Conservation (phyloP, 1,140 invertebrate genomes). For the Akabosia matsudoensis region DNA sequence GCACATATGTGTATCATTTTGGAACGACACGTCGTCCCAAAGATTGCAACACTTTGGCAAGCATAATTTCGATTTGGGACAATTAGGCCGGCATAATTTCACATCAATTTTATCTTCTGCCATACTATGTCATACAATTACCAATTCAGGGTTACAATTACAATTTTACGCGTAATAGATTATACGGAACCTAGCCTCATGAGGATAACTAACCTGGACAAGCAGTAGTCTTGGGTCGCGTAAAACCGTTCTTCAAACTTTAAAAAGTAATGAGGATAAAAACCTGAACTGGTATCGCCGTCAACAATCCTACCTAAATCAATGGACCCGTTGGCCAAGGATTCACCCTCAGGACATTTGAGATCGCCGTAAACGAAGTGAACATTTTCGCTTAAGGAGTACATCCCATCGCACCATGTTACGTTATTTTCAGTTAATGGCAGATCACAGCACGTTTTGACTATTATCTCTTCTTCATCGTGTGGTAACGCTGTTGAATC, state of each 20-base stretch:
- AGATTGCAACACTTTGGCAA: slow-evolving; percentile 22
- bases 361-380: slow-evolving; percentile 11
- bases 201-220: too few species aligned
- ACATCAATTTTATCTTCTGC: slow-evolving; percentile 16
- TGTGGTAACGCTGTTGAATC: neutral
- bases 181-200: too few species aligned
- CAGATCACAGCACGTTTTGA: slow-evolving; percentile 7
- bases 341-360: neutral
- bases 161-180: too few species aligned
- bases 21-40: slow-evolving; percentile 16
- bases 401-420: slow-evolving; percentile 23
- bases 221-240: slow-evolving; percentile 12
- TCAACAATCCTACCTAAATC: neutral
- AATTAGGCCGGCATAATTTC: neutral
- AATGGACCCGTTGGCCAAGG: neutral
- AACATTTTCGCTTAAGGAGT: slow-evolving; percentile 14
- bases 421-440: neutral
- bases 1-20: slow-evolving; percentile 16
- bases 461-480: neutral
- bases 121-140: neutral
- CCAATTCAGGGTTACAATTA: neutral
- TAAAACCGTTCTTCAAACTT: slow-evolving; percentile 18
- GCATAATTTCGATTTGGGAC: neutral
- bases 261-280: slow-evolving; percentile 23
- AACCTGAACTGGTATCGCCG: slow-evolving; percentile 7